Base-by-base conservation (phyloP, 2,888 invertebrate genomes). In the Mythimna lalbum region DNA sequence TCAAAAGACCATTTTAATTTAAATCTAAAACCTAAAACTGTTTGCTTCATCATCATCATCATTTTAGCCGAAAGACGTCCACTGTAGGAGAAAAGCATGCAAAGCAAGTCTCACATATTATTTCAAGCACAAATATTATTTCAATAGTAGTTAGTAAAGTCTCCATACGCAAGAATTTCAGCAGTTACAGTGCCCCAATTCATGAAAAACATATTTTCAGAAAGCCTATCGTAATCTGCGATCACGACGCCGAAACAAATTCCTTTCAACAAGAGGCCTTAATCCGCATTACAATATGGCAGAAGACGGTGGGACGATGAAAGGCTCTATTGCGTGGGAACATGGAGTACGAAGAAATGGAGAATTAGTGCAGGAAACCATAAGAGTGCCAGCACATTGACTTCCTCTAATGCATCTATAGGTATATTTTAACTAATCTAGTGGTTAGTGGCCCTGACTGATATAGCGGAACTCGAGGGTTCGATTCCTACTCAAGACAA, bases 231-330 rank as follows among this genome's bases (percentile, higher is more conserved):
- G 68, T 67, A 63, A 64, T 69, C 70, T 76, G 55, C 56, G 73
- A 74, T 83, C 76, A 83, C 72, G 66, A 55, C 69, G 69, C 50
- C 60, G 62, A 69, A 85, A 82, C 73, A 76, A 80, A 80, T 85
- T 81, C 70, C 61, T 71, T 74, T 64, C 69, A 59, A 82, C 68
- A 69, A 73, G 62, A 71, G 71, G 31, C 73, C 76, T 65, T 85
- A 79, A 81, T 78, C 76, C 79, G 63, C 63, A 69, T 76, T 73
- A 86, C 82, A 82, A 84, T 74, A 85, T 66, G 73, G 69, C 65
- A 67, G 56, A 71, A 67, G 56, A 71, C 69, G 69, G 59, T 65
- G 57, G 27, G 61, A 61, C 59, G 62, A 36, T 50, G 67, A 62
- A 67, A 68, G 62, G 53, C 80, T 71, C 10, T 53, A 60, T 69